Base-by-base conservation (phyloP, 2,888 invertebrate genomes). In the Anorthoa munda region DNA sequence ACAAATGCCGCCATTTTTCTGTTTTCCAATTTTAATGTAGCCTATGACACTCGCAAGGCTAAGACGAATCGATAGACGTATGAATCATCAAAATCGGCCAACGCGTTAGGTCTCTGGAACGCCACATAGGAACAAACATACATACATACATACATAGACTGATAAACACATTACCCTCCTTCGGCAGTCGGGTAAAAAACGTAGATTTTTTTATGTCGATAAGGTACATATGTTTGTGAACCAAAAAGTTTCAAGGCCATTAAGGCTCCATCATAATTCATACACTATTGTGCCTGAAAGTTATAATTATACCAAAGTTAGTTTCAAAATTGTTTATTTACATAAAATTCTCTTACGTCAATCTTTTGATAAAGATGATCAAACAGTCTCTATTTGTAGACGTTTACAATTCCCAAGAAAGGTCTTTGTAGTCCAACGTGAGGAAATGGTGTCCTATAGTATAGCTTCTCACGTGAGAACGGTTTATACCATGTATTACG, bases 361-460 rank as follows among this genome's bases (percentile, higher is more conserved):
- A 56, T 51, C 66, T 64, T 66, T 64, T 68, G 45, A 66, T 63
- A 64, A 55, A 80, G 21, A 39, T 67, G 79, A 71, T 79, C 75
- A 79, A 70, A 79, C 79, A 58, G n/a, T 18, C 5, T 68, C 55
- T 78, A 67, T 79, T 70, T 65, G 21, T 68, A 11, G 46, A 58
- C 18, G 50, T 58, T 18, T 66, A 68, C 65, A 58, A 39, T 50
- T 79, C 56, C 65, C 31, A 39, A n/a, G 71, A 66, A 66, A 64
- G 55, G 66, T 60, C 55, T 80, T 79, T 79, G 79, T 79, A 75
- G 79, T 75, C 26, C 26, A 12, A 17, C 53, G 17, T 46, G 18
- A 69, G 61, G 55, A 48, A 55, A 61, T 55, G 15, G 50, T n/a
- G 66, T 56, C 56, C 21, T 45, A n/a, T n/a, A 51, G 11, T 66